Evolutionary conservation across 2,113 vertebrate genomes (phyloP).

Genomic region (Bothrops jararaca): DNA sequence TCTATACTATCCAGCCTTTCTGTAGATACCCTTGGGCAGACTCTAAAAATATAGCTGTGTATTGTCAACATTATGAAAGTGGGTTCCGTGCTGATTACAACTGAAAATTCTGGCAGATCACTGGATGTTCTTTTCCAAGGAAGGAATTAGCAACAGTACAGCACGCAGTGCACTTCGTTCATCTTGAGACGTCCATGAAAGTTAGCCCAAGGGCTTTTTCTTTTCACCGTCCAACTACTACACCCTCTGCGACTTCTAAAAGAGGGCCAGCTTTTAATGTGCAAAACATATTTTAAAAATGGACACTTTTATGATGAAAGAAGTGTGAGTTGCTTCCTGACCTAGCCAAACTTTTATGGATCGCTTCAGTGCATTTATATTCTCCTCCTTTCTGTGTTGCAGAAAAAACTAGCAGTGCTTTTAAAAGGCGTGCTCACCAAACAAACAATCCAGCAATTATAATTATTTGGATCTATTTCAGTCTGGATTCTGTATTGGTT

Average conservation of each 20-base stretch:
- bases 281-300: neutral
- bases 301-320: neutral
- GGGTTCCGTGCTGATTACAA: slow-evolving; percentile 5
- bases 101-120: slow-evolving; percentile 18
- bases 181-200: neutral
- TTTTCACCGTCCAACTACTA: neutral
- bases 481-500: neutral
- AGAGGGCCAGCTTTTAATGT: neutral
- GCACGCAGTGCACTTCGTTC: slow-evolving; percentile 9
- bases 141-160: slow-evolving; percentile 1
- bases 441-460: neutral
- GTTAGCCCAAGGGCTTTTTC: neutral
- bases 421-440: neutral
- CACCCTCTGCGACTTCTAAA: neutral
- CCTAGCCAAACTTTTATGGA: neutral
- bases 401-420: neutral
- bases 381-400: neutral
- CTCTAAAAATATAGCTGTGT: slow-evolving; percentile 20
- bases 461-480: neutral
- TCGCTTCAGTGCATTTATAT: neutral
- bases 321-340: neutral
- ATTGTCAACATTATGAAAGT: slow-evolving; percentile 17
- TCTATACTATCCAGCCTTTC: slow-evolving; percentile 1
- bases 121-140: slow-evolving; percentile 24
- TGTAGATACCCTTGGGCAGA: slow-evolving; percentile 14